Evolutionary conservation across 1,140 invertebrate genomes (phyloP).

Genomic region (Lamellibrachia luymesi): DNA sequence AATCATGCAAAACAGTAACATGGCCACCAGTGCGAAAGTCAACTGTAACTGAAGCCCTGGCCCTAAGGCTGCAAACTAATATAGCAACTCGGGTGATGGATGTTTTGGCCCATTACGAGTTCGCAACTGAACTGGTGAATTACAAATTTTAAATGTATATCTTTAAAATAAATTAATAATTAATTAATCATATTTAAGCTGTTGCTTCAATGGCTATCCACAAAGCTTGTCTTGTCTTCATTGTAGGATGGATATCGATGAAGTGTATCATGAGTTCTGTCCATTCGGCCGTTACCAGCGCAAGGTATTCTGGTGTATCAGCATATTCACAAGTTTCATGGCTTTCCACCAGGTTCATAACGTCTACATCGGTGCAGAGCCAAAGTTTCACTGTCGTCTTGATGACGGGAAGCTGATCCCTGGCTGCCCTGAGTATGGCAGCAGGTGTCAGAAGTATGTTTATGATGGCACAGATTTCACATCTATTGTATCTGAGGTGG

Average conservation of each 20-base stretch:
- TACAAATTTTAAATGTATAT: too few relatives aligned
- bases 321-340: constrained; percentile 20
- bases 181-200: too few relatives aligned
- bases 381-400: constrained; percentile 22
- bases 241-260: constrained; percentile 30
- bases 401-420: constrained; percentile 6
- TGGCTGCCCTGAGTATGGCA: constrained; percentile 15
- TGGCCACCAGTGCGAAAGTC: too few relatives aligned
- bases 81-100: too few relatives aligned
- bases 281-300: constrained; percentile 29
- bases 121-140: too few relatives aligned
- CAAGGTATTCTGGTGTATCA: constrained; percentile 26
- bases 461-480: constrained; percentile 23
- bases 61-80: too few relatives aligned
- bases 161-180: too few relatives aligned
- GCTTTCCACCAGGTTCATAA: constrained; percentile 28
- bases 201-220: neutral
- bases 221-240: neutral
- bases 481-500: constrained; percentile 28
- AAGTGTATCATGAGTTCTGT: constrained; percentile 26
- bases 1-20: too few relatives aligned
- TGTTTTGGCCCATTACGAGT: too few relatives aligned
- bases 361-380: constrained; percentile 29
- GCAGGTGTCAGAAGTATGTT: constrained; percentile 12
- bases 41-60: too few relatives aligned